Evolutionary conservation across 2,888 invertebrate species (phyloP).

Genomic region (Epirrhoe alternata): DNA sequence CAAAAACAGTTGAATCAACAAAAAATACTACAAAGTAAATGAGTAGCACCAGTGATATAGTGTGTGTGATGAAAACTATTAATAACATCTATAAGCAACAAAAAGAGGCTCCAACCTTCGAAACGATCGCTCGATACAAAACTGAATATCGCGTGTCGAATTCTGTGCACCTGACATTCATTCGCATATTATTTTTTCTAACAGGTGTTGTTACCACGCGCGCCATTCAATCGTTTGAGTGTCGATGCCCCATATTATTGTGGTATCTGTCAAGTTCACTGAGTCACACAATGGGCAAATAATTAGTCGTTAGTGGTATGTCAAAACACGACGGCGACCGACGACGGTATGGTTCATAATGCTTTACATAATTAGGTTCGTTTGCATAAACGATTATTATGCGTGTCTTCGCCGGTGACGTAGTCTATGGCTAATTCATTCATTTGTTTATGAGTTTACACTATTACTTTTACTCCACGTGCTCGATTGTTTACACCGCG

Average conservation of each 20-base stretch:
- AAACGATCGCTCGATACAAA: conserved; percentile 50
- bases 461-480: conserved; percentile 79
- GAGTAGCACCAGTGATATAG: conserved; percentile 25
- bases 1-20: conserved; percentile 36
- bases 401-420: conserved; percentile 79
- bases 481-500: conserved; percentile 74
- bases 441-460: conserved; percentile 77
- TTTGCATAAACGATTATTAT: conserved; percentile 83
- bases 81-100: conserved; percentile 45
- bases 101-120: conserved; percentile 39
- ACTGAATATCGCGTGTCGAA: conserved; percentile 65
- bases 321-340: conserved; percentile 82
- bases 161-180: conserved; percentile 74
- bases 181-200: conserved; percentile 63
- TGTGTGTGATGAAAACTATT: conserved; percentile 40
- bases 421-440: conserved; percentile 78
- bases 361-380: conserved; percentile 81
- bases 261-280: conserved; percentile 80
- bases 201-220: conserved; percentile 68
- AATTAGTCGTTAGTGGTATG: conserved; percentile 80
- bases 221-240: conserved; percentile 62
- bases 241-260: conserved; percentile 83
- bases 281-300: conserved; percentile 79
- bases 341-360: conserved; percentile 70
- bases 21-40: conserved; percentile 38